These are phyloP conservation scores for Lethrus apterus DNA, from an alignment of 1,140 invertebrate species.

Conservation along the genomic window DNA sequence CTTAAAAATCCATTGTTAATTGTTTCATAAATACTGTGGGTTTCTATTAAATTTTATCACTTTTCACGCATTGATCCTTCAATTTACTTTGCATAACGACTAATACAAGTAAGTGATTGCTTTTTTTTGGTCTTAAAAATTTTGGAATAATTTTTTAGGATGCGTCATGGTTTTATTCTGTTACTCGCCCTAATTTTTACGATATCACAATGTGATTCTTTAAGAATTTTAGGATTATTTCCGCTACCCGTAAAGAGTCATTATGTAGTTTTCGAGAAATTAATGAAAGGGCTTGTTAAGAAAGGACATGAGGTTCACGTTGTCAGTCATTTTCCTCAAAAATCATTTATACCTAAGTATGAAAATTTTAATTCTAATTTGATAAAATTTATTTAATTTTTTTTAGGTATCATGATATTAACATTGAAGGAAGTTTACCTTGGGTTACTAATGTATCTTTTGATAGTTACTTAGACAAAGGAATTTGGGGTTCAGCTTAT, in stretches of 20 bases:
- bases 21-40: no score
- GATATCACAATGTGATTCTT: conserved; percentile 1
- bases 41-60: no score
- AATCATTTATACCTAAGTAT: conserved; percentile 1
- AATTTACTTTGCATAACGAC: no score
- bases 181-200: background rate
- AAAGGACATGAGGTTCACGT: conserved; percentile 14
- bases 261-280: conserved; percentile 3
- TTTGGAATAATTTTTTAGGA: no score
- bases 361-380: no score
- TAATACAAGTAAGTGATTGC: no score
- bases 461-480: background rate
- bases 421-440: conserved; percentile 1
- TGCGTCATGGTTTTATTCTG: background rate
- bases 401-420: conserved; percentile 14
- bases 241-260: conserved; percentile 11
- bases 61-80: no score
- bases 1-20: no score
- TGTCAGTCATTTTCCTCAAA: conserved; percentile 13
- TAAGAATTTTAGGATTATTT: conserved; percentile 11
- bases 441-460: background rate
- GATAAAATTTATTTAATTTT: background rate
- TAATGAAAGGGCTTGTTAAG: conserved; percentile 5
- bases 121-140: no score
- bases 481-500: background rate